Evolutionary conservation across 64 coral and sea anemone species (phyloP), one percentile per base, ranked within the genome.

Genomic region (Stylophora pistillata): DNA sequence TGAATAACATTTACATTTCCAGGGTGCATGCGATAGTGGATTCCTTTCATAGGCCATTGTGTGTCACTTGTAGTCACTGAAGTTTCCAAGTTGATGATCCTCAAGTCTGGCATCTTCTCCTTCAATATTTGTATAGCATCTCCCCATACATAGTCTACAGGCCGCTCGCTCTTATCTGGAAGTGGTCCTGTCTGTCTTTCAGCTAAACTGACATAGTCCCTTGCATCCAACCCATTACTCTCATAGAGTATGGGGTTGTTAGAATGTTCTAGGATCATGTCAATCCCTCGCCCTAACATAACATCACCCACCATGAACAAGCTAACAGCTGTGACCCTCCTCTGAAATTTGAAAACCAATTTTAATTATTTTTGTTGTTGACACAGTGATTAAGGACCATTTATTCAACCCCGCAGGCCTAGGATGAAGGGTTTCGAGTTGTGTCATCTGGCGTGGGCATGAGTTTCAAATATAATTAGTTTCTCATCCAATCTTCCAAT

Each of bases 1-100:
- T 93, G 86, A 68, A 96, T 96, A 20, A 93, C 87, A 41, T 96
- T 87, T 61, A 96, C 84, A 81, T 96, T 96, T n/a, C 76, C 77
- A 11, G 95, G 95, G 57, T 96, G 91, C 95, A 96, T 93, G 30
- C 95, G 87, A 31, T 96, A 96, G 62, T 96, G 83, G 53, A 96
- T 96, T 60, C 95, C 95, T 68, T 96, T 92, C 78, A 83, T 92
- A 29, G 91, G 95, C 95, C 91, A 96, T 10, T 91, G 95, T 21
- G 84, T 84, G 47, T 72, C 79, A 76, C 88, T 90, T 31, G 85
- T 70, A 54, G 95, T 96, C 58, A 96, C 73, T 53, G 95, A 93
- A 20, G 95, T 96, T 85, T 96, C 95, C 15, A 96, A 85, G 68
- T 96, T 96, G n/a, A 96, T 96, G 21, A 96, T 93, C 37, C 91